Percentiles rank a stretch among this genome's conserved stretches.
Conservation (phyloP, 2,797 vertebrate genomes). For the Calcarius lapponicus region DNA sequence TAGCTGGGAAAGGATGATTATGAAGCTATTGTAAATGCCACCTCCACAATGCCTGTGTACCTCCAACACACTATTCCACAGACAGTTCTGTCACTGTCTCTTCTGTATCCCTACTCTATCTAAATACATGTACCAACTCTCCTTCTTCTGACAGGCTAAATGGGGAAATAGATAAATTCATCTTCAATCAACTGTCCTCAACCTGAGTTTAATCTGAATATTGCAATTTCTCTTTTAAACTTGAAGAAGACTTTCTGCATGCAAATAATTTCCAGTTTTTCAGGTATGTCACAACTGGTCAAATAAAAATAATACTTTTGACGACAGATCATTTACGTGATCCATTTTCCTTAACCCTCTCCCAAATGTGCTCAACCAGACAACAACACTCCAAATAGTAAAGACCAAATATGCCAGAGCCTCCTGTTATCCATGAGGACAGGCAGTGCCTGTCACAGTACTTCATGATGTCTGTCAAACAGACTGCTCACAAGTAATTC, state of each 20-base stretch:
- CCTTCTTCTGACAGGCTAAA: background rate
- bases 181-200: background rate
- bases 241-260: background rate
- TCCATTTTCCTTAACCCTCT: background rate
- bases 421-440: background rate
- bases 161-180: background rate
- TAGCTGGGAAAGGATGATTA: background rate
- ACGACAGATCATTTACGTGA: background rate
- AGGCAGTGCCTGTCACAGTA: background rate
- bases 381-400: background rate
- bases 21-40: background rate
- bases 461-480: background rate
- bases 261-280: background rate
- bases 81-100: background rate
- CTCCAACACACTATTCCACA: background rate
- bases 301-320: background rate
- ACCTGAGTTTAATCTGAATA: background rate
- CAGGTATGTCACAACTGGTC: background rate
- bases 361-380: background rate
- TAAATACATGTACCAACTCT: background rate
- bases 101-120: background rate
- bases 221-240: background rate
- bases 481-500: background rate
- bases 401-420: background rate
- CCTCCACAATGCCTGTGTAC: background rate